These are phyloP conservation scores for Fopius arisanus DNA, from an alignment of 1,140 invertebrate species.

Conservation along the genomic window DNA sequence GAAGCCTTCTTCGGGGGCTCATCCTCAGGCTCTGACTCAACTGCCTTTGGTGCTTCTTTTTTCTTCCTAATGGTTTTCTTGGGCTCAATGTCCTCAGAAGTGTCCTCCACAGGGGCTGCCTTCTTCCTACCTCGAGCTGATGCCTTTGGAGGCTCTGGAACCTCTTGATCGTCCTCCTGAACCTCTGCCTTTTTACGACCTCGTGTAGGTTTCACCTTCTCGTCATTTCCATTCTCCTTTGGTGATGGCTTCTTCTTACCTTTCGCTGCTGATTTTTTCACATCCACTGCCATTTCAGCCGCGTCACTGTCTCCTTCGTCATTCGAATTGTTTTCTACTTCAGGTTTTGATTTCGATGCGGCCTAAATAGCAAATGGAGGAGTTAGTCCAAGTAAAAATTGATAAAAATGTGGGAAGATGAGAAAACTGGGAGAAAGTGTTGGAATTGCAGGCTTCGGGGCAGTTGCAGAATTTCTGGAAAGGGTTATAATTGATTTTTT, in stretches of 20 bases:
- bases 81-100: neutral
- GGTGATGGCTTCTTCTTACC: conserved; percentile 3
- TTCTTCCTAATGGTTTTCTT: neutral
- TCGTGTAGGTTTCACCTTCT: neutral
- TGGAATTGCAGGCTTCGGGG: too few species aligned
- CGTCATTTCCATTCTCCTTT: conserved; percentile 29
- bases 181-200: neutral
- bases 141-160: neutral
- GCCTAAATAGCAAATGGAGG: conserved; percentile 9
- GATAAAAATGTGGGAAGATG: neutral
- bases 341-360: conserved; percentile 37
- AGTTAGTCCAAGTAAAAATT: conserved; percentile 19
- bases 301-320: conserved; percentile 17
- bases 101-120: neutral
- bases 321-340: neutral
- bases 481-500: too few species aligned
- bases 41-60: neutral
- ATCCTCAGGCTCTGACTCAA: neutral
- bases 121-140: neutral
- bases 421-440: too few species aligned
- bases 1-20: neutral
- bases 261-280: conserved; percentile 27
- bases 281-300: neutral
- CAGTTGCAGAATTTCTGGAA: too few species aligned
- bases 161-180: neutral